Evolutionary conservation across 2,888 invertebrate genomes (phyloP), one percentile per base, ranked within the genome.

Genomic region (Eumacrocentrus americanus): DNA sequence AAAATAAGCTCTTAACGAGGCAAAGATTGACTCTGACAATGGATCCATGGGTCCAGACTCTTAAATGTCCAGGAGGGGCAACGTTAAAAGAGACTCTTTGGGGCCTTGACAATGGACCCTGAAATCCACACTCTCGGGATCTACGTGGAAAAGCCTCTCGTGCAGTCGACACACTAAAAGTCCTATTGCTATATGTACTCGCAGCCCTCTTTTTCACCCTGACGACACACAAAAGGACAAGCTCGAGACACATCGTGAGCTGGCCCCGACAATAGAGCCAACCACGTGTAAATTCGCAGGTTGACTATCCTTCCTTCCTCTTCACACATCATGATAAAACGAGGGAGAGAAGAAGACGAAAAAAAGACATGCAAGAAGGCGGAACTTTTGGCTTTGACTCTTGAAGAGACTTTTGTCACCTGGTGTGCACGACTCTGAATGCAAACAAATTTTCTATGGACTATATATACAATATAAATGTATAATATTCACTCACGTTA

Each of bases 1-100:
- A 77, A 80, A 80, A 80, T 79, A 76, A 76, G 75, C 75, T 74
- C 70, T 77, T 80, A 79, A 80, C 79, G 78, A 80, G 80, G 75
- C 76, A 75, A 79, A 80, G 78, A 80, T 80, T 79, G 80, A 79
- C 77, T 75, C 54, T 64, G 66, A 78, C 78, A 78, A 78, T 74
- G 60, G 70, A 50, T 48, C 40, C 34, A 37, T 53, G 51, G 55
- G 38, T 16, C 50, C 14, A 40, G 38, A 20, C 23, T 16, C 22
- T 47, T 38, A 23, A 16, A 14, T 16, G 14, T 29, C 23, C 18
- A 12, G 25, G 20, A 34, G 54, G 42, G 44, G 42, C 14, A 18
- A 18, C 29, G 16, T 29, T 29, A 54, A 60, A 38, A 38, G 51
- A 16, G 46, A 50, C 44, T 44, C 35, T 37, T 67, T 69, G 70